These are phyloP conservation scores for Echinarachnius parma DNA, from an alignment of 53 echinoderm and acorn worm species.

Conservation along the genomic window DNA sequence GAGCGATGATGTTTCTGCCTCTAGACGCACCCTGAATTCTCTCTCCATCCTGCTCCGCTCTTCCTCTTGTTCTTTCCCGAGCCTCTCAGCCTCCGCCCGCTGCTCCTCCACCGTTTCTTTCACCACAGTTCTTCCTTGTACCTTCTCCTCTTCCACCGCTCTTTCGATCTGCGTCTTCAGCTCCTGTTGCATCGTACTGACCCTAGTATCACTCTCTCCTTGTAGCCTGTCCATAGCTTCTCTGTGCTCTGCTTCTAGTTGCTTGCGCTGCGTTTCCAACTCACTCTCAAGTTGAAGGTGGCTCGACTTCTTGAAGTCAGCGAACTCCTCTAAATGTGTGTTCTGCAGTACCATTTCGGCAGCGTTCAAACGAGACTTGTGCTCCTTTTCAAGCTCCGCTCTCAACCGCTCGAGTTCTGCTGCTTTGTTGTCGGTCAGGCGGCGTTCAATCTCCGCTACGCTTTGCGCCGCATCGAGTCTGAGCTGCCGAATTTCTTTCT, in stretches of 20 bases:
- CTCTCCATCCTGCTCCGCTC: conserved; percentile 20
- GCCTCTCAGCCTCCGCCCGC: conserved; percentile 9
- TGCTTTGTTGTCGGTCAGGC: conserved; percentile 41
- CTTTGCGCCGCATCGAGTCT: conserved; percentile 10
- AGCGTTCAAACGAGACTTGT: conserved; percentile 46
- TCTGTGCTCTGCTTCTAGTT: conserved; percentile 37
- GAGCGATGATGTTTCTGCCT: not conserved
- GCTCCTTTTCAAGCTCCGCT: conserved; percentile 52
- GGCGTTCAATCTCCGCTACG: conserved; percentile 37
- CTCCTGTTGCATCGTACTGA: conserved; percentile 9
- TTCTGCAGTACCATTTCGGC: conserved; percentile 57
- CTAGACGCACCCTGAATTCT: conserved; percentile 27
- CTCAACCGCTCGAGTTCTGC: conserved; percentile 43
- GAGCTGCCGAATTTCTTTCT: conserved; percentile 49
- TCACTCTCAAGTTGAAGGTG: conserved; percentile 66
- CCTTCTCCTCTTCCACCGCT: conserved; percentile 67
- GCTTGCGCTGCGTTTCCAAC: conserved; percentile 33
- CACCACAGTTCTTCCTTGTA: conserved; percentile 45
- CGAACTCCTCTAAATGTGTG: conserved; percentile 69
- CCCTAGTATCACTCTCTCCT: conserved; percentile 15
- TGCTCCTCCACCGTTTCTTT: conserved; percentile 54
- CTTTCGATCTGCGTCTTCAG: conserved; percentile 35
- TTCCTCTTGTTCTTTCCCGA: conserved; percentile 40
- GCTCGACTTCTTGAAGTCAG: conserved; percentile 62
- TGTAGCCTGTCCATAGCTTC: conserved; percentile 41